These are phyloP conservation scores for Dione vanillae DNA, from an alignment of 2,888 invertebrate genomes.

Conservation along the genomic window DNA sequence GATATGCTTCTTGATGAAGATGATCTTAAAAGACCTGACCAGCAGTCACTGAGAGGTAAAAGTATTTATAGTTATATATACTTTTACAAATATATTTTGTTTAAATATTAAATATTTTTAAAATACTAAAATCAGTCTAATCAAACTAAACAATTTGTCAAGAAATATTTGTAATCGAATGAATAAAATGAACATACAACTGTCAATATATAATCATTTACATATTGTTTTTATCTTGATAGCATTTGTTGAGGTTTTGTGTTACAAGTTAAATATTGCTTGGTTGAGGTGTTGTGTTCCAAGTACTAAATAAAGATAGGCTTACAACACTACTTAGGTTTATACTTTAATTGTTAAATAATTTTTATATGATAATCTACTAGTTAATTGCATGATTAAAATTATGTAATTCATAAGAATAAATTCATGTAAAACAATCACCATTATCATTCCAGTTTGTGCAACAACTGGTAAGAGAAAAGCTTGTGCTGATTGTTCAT, in stretches of 20 bases:
- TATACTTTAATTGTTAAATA: neutral
- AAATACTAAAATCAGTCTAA: neutral
- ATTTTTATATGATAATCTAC: neutral
- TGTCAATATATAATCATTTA: slow-evolving; percentile 3
- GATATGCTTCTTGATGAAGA: slow-evolving; percentile 95
- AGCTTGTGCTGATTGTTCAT: slow-evolving; percentile 99
- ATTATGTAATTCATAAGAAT: neutral
- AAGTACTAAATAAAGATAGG: slow-evolving; percentile 49
- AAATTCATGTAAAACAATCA: neutral
- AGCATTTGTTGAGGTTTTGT: slow-evolving; percentile 58
- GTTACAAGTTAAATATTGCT: slow-evolving; percentile 53
- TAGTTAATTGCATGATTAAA: neutral
- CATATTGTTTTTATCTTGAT: slow-evolving; percentile 45
- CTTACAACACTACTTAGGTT: slow-evolving; percentile 32
- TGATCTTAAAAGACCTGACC: slow-evolving; percentile 94
- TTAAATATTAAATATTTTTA: neutral
- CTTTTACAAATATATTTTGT: slow-evolving; percentile 30
- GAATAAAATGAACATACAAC: neutral
- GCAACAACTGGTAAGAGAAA: slow-evolving; percentile 95
- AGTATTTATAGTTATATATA: slow-evolving; percentile 26
- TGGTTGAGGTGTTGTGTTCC: slow-evolving; percentile 69
- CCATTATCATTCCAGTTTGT: slow-evolving; percentile 84
- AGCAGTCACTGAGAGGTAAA: slow-evolving; percentile 91
- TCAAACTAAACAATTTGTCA: neutral
- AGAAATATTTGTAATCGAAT: neutral